These are phyloP conservation scores for Remorina albescens DNA, from an alignment of 2,797 vertebrate species.

Conservation along the genomic window DNA sequence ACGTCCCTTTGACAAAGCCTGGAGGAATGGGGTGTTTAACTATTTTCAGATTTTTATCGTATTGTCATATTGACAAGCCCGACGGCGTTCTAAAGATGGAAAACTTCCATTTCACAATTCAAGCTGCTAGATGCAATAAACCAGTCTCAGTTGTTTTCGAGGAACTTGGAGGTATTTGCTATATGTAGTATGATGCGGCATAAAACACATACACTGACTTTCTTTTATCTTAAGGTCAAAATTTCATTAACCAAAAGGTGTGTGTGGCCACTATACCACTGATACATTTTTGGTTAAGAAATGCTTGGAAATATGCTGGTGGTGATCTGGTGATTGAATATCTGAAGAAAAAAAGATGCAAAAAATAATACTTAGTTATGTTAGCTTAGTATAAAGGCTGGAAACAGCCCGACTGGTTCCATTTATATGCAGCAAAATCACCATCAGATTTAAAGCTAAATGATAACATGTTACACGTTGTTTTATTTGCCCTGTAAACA, in stretches of 20 bases:
- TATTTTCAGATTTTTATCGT: conserved; percentile 47
- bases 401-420: too few relatives aligned
- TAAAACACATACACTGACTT: neutral
- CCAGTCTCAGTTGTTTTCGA: neutral
- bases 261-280: neutral
- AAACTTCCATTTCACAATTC: conserved; percentile 7
- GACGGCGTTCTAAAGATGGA: conserved; percentile 24
- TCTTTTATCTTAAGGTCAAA: neutral
- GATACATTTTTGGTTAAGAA: neutral
- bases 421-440: neutral
- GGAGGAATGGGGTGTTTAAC: conserved; percentile 8
- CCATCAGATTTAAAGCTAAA: too few relatives aligned
- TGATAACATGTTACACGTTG: too few relatives aligned
- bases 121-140: neutral
- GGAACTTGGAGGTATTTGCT: neutral
- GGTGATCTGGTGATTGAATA: neutral
- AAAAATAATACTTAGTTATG: neutral
- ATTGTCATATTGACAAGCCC: conserved; percentile 10
- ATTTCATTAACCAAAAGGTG: neutral
- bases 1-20: conserved; percentile 24
- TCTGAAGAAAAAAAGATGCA: neutral
- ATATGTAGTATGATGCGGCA: neutral
- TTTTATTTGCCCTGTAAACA: too few relatives aligned
- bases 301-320: neutral
- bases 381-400: too few relatives aligned